A percentile compares a stretch with the other conserved stretches of the same genome.
Conservation (phyloP, 2,797 vertebrate species). For the Onychomys arenicola region DNA sequence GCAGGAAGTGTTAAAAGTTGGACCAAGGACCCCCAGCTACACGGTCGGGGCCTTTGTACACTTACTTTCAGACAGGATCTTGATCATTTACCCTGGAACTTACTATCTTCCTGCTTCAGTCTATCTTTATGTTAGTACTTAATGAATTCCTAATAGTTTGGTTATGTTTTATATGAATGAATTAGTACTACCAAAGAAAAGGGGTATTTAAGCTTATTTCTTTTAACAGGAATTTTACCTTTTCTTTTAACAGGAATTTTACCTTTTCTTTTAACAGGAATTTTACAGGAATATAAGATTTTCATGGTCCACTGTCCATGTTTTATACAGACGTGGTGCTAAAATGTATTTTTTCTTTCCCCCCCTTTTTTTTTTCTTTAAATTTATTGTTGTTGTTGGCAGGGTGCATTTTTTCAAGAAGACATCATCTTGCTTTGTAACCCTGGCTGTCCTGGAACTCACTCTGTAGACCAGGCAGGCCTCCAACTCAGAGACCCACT, state of each 20-base stretch:
- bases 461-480: not conserved
- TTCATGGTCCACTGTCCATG: slow-evolving; percentile 20
- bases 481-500: not conserved
- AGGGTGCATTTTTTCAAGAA: not conserved
- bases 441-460: not conserved
- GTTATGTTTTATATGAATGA: slow-evolving; percentile 54
- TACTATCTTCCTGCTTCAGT: not conserved
- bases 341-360: slow-evolving; percentile 9
- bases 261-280: slow-evolving; percentile 65
- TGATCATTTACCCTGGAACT: not conserved
- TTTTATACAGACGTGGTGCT: slow-evolving; percentile 8
- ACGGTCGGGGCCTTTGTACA: not conserved
- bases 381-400: not conserved
- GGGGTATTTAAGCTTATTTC: slow-evolving; percentile 50
- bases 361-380: not conserved
- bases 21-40: not conserved
- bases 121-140: slow-evolving; percentile 27
- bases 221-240: no score
- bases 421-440: not conserved
- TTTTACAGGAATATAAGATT: slow-evolving; percentile 25
- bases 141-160: slow-evolving; percentile 43
- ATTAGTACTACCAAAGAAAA: slow-evolving; percentile 40
- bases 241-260: no score
- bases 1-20: not conserved
- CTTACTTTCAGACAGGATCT: not conserved